Percentiles rank a stretch among this genome's conserved stretches.
These are phyloP conservation scores for Melanogrammus aeglefinus DNA, from an alignment of 2,797 vertebrate genomes.

Conservation along the genomic window DNA sequence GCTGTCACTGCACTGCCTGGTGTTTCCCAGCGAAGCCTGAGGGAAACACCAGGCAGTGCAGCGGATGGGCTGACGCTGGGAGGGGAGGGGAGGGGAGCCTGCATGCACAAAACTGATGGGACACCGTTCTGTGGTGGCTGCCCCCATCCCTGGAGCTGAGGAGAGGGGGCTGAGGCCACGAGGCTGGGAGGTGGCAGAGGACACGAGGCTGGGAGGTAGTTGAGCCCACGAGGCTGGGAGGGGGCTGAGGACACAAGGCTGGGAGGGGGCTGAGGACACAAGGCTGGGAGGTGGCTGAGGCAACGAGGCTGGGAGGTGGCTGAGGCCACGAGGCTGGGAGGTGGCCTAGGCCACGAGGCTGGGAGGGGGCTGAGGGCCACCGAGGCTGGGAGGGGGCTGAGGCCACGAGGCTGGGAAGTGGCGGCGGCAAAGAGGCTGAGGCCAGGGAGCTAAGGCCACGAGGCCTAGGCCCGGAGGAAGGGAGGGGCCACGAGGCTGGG, in stretches of 20 bases:
- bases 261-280: too few species aligned
- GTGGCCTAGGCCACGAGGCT: conserved; percentile 69
- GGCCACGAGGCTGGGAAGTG: too few species aligned
- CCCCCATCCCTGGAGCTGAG: conserved; percentile 83
- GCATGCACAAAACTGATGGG: conserved; percentile 99
- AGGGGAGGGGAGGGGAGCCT: conserved; percentile 70
- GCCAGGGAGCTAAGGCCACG: too few species aligned
- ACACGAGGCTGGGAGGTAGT: too few species aligned
- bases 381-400: too few species aligned
- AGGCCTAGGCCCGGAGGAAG: too few species aligned
- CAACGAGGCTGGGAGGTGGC: conserved; percentile 46
- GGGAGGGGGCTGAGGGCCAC: conserved; percentile 67
- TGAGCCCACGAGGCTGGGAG: too few species aligned
- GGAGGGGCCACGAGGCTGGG: too few species aligned
- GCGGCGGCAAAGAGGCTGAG: conserved; percentile 53
- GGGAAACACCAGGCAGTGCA: conserved; percentile 69
- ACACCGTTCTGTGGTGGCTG: conserved; percentile 88
- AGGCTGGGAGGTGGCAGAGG: conserved; percentile 50
- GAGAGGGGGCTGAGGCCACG: conserved; percentile 62
- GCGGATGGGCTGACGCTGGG: conserved; percentile 38
- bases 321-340: conserved; percentile 63
- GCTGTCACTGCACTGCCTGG: conserved; percentile 65
- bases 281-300: conserved; percentile 53
- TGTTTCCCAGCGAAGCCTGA: conserved; percentile 52
- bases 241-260: too few species aligned